Base-by-base conservation (phyloP, 2,797 vertebrate species). In the Oryzias dopingdopingensis region DNA sequence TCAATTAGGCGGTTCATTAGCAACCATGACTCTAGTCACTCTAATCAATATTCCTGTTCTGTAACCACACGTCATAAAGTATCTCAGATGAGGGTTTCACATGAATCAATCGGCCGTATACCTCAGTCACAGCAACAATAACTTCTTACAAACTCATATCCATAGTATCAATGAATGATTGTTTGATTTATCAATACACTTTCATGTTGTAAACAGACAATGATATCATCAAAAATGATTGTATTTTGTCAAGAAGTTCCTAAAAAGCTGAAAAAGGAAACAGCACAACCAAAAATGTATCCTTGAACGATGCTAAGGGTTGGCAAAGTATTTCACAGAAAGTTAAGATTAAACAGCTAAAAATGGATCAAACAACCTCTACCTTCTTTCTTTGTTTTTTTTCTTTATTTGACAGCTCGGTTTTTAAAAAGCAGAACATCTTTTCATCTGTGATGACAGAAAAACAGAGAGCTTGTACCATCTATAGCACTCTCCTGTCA, bases 11-110 rank as follows among this genome's bases (percentile, higher is more conserved):
- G 62, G 60, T 56, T 66, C 26, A 74, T 70, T 47, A 56, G 43
- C 29, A 42, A 62, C 40, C 32, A 43, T 63, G 45, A 69, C 32
- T 62, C 62, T 50, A 53, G 43, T 62, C 49, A 14, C 49, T 16
- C 4, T 16, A 55, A 79, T 87, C 84, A 71, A 89, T 84, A 70
- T 52, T 17, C 44, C 12, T 40, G 29, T 52, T 55, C 60, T 75
- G 61, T 73, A 68, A 74, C 76, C 68, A 72, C 50, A 52, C 42
- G 47, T 68, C 42, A 77, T 77, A 71, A 81, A 77, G 41, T 64
- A 58, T 18, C 4, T 14, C 29, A 47, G 57, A 42, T 44, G 43
- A 12, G 29, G 23, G 58, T 22, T 41, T 32, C 48, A 59, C 54
- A 29, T 49, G 16, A 64, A 68, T 76, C n/a, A 51, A 82, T 69